A percentile compares a stretch with the other conserved stretches of the same genome.
phyloP scores from a whole-genome alignment of 2,113 vertebrate genomes.

The Corythaixoides concolor region DNA sequence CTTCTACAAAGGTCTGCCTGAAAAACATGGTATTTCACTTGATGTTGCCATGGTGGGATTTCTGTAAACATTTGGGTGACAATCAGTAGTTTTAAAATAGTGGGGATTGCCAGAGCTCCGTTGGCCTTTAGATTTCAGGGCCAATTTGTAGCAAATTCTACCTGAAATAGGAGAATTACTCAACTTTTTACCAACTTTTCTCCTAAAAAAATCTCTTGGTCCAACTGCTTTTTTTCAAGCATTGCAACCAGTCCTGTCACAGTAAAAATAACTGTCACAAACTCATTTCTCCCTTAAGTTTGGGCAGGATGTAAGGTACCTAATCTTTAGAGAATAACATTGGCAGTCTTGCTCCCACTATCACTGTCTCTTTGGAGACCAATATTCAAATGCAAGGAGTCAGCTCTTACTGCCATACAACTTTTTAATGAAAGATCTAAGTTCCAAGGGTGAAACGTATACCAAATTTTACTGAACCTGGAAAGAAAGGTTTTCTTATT shows the following conservation, averaged over 20 bases:
- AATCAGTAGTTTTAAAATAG: not conserved
- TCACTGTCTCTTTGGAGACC: conserved; percentile 50
- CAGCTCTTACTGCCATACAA: conserved; percentile 64
- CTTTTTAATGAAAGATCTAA: conserved; percentile 73
- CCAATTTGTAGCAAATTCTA: not conserved
- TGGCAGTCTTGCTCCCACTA: conserved; percentile 48
- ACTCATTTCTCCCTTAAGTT: not conserved
- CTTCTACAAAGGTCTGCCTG: not conserved
- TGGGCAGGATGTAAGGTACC: not conserved
- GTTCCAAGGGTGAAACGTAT: conserved; percentile 65
- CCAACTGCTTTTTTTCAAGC: not conserved
- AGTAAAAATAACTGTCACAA: not conserved
- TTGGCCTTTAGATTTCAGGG: not conserved
- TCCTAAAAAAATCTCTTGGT: not conserved
- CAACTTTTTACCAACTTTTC: not conserved
- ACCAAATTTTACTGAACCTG: conserved; percentile 65
- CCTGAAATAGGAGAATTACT: not conserved
- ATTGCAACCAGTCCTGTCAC: not conserved
- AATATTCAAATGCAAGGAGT: conserved; percentile 63
- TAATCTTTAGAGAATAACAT: conserved; percentile 55
- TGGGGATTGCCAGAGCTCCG: not conserved
- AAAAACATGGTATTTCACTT: not conserved
- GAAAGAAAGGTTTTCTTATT: conserved; percentile 59
- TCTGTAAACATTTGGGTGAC: not conserved
- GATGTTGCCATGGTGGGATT: not conserved